These are phyloP conservation scores for Noctua fimbriata DNA, from an alignment of 2,888 invertebrate genomes.

Conservation along the genomic window DNA sequence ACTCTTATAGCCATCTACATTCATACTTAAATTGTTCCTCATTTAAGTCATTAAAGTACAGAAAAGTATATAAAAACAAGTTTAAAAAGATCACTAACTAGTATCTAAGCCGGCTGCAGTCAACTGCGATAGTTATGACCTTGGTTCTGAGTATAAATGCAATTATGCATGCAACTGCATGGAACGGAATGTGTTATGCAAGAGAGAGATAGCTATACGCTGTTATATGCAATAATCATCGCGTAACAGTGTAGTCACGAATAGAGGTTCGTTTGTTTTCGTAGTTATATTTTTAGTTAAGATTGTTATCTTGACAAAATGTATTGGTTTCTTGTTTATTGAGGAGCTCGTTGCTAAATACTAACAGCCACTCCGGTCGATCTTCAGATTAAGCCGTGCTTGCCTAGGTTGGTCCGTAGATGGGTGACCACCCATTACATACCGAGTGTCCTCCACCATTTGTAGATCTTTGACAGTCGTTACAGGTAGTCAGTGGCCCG, in stretches of 20 bases:
- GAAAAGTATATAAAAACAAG: neutral
- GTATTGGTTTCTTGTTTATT: neutral
- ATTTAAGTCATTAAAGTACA: too few species aligned
- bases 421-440: too few species aligned
- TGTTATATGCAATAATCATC: conserved; percentile 38
- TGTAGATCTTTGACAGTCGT: neutral
- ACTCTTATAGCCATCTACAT: too few species aligned
- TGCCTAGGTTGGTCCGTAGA: neutral
- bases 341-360: neutral
- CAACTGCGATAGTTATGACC: conserved; percentile 66
- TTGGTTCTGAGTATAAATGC: conserved; percentile 68
- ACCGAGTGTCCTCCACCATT: too few species aligned
- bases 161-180: conserved; percentile 69
- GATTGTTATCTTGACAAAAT: conserved; percentile 29
- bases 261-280: conserved; percentile 29
- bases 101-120: conserved; percentile 47
- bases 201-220: conserved; percentile 53
- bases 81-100: conserved; percentile 48
- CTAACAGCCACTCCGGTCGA: neutral
- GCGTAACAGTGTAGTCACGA: conserved; percentile 55
- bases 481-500: neutral
- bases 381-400: neutral
- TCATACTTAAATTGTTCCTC: too few species aligned
- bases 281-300: conserved; percentile 28
- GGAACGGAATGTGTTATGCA: conserved; percentile 68